Conservation (phyloP, 1,140 invertebrate species). For the Chrysomallon squamiferum region DNA sequence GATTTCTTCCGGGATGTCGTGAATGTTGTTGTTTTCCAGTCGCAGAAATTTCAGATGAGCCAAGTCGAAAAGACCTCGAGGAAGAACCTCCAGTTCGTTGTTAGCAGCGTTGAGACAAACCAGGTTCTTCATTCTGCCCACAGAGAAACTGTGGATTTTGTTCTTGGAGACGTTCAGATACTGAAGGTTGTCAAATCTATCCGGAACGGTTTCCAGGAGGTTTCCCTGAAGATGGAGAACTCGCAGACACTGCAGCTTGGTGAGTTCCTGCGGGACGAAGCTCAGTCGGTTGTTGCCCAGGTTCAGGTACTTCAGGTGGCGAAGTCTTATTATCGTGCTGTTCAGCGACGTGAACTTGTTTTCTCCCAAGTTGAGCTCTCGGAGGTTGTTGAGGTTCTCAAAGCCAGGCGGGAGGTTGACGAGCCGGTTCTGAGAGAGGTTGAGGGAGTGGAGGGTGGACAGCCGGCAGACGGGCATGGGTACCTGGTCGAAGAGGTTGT, state of each 20-base stretch:
- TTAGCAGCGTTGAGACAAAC: constrained; percentile 41
- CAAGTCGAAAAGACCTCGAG: constrained; percentile 44
- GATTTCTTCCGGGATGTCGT: constrained; percentile 49
- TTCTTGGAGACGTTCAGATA: constrained; percentile 54
- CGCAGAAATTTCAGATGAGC: constrained; percentile 40
- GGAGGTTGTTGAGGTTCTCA: constrained; percentile 42
- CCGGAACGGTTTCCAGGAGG: constrained; percentile 37
- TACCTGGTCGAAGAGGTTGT: constrained; percentile 56
- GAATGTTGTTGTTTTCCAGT: constrained; percentile 47
- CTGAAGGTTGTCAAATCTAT: constrained; percentile 38
- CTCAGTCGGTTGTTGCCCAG: constrained; percentile 46
- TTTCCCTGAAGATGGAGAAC: constrained; percentile 53
- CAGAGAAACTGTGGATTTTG: constrained; percentile 43
- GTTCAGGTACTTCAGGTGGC: constrained; percentile 43
- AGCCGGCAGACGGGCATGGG: constrained; percentile 51
- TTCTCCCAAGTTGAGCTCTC: constrained; percentile 49
- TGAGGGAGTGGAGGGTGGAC: constrained; percentile 38
- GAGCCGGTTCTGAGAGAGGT: constrained; percentile 46
- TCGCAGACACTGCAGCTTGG: constrained; percentile 33
- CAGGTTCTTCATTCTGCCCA: constrained; percentile 44
- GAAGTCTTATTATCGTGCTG: constrained; percentile 26
- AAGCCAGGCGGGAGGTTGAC: constrained; percentile 46
- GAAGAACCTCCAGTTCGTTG: constrained; percentile 50
- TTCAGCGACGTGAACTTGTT: constrained; percentile 44
- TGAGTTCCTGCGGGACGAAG: constrained; percentile 37